Evolutionary conservation across 1,140 invertebrate genomes (phyloP).

Genomic region (Leptestheria dahalacensis): DNA sequence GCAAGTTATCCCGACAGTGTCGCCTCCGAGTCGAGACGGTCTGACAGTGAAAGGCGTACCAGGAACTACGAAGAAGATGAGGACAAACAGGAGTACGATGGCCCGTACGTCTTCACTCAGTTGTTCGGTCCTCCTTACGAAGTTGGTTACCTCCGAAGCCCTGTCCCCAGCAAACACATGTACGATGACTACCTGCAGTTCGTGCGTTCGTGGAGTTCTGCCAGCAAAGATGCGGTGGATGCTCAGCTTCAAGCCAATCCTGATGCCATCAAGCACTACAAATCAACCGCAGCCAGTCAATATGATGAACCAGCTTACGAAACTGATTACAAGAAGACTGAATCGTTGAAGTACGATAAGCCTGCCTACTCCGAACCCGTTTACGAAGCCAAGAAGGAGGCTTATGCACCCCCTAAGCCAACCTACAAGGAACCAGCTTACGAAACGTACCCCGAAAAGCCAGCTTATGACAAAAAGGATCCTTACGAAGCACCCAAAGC

Average conservation of each 20-base stretch:
- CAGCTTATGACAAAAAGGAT: background rate
- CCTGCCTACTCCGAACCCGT: background rate
- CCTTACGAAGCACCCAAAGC: background rate
- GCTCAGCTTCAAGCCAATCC: background rate
- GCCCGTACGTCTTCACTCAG: conserved; percentile 15
- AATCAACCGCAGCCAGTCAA: background rate
- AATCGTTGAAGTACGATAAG: background rate
- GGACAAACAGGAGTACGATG: conserved; percentile 16
- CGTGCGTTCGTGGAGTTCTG: conserved; percentile 13
- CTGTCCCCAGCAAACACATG: conserved; percentile 14
- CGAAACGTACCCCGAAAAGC: background rate
- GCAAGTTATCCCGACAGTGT: background rate
- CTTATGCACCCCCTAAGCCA: conserved; percentile 3
- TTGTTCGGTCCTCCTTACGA: conserved; percentile 17
- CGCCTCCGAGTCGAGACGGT: background rate
- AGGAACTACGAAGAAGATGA: conserved; percentile 2
- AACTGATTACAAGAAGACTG: background rate
- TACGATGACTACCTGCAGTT: conserved; percentile 17
- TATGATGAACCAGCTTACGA: background rate
- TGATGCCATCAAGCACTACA: conserved; percentile 1
- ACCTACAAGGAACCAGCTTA: conserved; percentile 2
- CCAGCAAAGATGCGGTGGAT: conserved; percentile 9
- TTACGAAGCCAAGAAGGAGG: conserved; percentile 1
- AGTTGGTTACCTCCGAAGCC: conserved; percentile 17
- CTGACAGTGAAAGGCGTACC: background rate